These are phyloP conservation scores for Myiotriccus ornatus DNA, from an alignment of 2,797 vertebrate genomes.

Conservation along the genomic window DNA sequence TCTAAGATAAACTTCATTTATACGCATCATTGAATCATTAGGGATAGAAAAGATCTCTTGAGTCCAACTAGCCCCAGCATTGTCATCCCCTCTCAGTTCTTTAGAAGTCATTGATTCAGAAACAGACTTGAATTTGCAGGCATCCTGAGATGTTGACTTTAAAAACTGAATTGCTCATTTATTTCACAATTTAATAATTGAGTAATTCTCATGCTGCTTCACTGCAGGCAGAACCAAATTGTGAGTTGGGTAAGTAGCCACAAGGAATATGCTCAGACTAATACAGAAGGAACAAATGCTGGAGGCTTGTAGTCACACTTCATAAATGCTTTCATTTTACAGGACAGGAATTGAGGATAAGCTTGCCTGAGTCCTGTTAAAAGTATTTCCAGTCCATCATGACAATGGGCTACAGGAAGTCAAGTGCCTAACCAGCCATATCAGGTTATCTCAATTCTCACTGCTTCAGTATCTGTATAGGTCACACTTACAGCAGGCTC, in stretches of 20 bases:
- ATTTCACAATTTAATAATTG: background rate
- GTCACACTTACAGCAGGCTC: background rate
- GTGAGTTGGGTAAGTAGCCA: background rate
- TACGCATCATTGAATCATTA: background rate
- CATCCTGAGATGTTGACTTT: background rate
- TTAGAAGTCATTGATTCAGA: background rate
- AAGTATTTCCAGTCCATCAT: background rate
- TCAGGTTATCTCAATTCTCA: background rate
- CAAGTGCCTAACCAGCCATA: accelerated
- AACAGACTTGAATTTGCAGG: background rate
- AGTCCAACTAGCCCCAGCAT: background rate
- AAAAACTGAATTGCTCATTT: background rate
- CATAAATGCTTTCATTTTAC: background rate
- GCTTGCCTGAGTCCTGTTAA: background rate
- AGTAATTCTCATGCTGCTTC: background rate
- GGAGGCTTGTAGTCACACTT: accelerated
- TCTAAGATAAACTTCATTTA: background rate
- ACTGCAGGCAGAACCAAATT: background rate
- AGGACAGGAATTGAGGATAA: background rate
- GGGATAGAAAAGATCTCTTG: background rate
- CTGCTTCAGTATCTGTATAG: background rate
- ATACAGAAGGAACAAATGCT: background rate
- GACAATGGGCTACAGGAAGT: background rate
- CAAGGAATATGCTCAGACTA: background rate
- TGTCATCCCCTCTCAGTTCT: accelerated